Base-by-base conservation (phyloP, 2,888 invertebrate genomes). In the Thereva unica region DNA sequence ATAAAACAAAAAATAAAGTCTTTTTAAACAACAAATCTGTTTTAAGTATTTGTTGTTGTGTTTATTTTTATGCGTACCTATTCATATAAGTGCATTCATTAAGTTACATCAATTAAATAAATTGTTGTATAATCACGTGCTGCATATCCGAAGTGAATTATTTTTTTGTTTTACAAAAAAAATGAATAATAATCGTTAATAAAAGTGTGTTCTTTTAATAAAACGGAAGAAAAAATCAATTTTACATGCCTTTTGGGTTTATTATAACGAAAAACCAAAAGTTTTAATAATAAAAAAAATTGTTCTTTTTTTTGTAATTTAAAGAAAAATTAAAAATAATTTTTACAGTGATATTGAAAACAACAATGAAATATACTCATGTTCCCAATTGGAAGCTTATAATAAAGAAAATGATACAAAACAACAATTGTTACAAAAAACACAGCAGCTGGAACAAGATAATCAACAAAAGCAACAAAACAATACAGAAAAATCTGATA, bases 361-460 rank as follows among this genome's bases (percentile, higher is more conserved):
- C 75, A 77, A 79, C 76, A 74, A 80, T 80, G 81, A 80, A 76
- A 80, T 81, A 73, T 81, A 80, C 75, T 80, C 81, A 73, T 77
- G 78, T 76, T 78, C 77, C 72, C 81, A 81, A 77, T 78, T 78
- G 76, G 80, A 80, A 75, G 81, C 80, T 76, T 76, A 75, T 73
- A 73, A 73, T 69, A 74, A 72, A 64, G 69, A 57, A 64, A 70
- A 72, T 63, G 65, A 67, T 44, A 69, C 49, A 47, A 59, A 10
- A 4, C 40, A 50, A 50, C 4, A 38, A 40, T n/a, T 64, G 59
- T 47, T 64, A 70, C 67, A 65, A 68, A 66, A 68, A 72, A 68
- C 53, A 66, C 71, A 70, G 44, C 65, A 68, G 69, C 54, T 68
- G 53, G 23, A 63, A 69, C 53, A 57, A 66, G 52, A 64, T 41